Conservation (phyloP, 2,113 vertebrate species). For the Catharus minimus region DNA sequence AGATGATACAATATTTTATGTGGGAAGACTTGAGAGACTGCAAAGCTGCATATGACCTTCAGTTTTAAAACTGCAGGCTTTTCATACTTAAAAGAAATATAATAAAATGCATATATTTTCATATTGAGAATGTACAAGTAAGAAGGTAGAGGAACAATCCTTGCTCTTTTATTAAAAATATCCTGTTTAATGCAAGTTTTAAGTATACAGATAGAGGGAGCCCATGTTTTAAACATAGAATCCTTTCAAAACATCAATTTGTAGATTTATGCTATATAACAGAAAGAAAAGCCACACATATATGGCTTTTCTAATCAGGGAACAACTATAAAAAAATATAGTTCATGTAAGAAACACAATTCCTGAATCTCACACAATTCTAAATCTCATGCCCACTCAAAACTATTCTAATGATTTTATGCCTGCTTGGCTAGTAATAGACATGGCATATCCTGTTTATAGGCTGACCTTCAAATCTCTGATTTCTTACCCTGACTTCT, state of each 20-base stretch:
- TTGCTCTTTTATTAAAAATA: neutral
- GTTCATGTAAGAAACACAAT: neutral
- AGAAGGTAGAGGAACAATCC: neutral
- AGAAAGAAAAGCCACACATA: neutral
- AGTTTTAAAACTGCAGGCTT: neutral
- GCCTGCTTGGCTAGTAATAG: neutral
- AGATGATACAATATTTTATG: neutral
- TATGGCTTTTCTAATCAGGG: neutral
- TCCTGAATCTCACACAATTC: neutral
- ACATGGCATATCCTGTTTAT: neutral
- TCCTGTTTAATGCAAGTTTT: neutral
- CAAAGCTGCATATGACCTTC: neutral
- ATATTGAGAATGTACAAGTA: neutral
- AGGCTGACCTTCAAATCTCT: neutral
- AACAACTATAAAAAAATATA: neutral
- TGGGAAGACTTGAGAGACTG: neutral
- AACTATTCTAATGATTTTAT: neutral
- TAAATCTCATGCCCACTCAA: neutral
- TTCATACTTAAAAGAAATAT: neutral
- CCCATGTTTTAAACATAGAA: neutral
- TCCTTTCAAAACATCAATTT: neutral
- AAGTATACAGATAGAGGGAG: neutral
- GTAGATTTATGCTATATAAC: neutral
- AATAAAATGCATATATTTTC: neutral
- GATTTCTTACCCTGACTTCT: neutral